Conservation (phyloP, 2,888 invertebrate genomes). For the Xylophagus ater region DNA sequence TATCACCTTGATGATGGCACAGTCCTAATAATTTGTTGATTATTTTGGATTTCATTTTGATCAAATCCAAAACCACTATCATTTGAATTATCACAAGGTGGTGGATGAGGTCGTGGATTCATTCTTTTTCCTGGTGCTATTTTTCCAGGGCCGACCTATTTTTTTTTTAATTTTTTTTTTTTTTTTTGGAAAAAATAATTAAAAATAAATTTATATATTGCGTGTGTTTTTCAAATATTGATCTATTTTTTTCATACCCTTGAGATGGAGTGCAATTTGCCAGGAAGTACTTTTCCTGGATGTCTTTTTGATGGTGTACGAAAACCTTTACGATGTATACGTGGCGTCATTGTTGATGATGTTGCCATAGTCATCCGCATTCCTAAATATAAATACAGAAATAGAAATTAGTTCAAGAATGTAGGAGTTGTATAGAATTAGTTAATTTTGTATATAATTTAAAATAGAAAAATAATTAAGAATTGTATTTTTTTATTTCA, state of each 20-base stretch:
- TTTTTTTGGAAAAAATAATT: slow-evolving; percentile 1
- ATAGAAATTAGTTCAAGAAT: slow-evolving; percentile 2
- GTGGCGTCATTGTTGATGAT: slow-evolving; percentile 52
- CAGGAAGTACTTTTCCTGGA: slow-evolving; percentile 39
- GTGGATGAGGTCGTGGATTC: slow-evolving; percentile 37
- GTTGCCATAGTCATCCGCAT: slow-evolving; percentile 68
- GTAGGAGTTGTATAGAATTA: too few relatives aligned
- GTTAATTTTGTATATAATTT: not conserved
- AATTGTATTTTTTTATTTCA: not conserved
- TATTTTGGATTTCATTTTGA: slow-evolving; percentile 48
- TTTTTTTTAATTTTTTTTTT: too few relatives aligned
- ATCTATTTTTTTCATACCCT: too few relatives aligned
- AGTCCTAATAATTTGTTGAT: slow-evolving; percentile 32
- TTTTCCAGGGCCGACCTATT: slow-evolving; percentile 35
- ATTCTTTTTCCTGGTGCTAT: slow-evolving; percentile 36
- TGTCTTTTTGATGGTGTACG: slow-evolving; percentile 53
- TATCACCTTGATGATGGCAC: slow-evolving; percentile 34
- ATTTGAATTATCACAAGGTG: slow-evolving; percentile 75
- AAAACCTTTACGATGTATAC: slow-evolving; percentile 56
- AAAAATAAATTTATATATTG: slow-evolving; percentile 7
- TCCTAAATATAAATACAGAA: slow-evolving; percentile 37
- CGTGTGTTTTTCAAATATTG: slow-evolving; percentile 13
- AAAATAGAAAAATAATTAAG: not conserved
- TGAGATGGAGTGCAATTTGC: slow-evolving; percentile 40
- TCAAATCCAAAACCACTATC: slow-evolving; percentile 83